Evolutionary conservation across 1,140 invertebrate genomes (phyloP), one percentile per base, ranked within the genome.

Genomic region (Philaenus spumarius): DNA sequence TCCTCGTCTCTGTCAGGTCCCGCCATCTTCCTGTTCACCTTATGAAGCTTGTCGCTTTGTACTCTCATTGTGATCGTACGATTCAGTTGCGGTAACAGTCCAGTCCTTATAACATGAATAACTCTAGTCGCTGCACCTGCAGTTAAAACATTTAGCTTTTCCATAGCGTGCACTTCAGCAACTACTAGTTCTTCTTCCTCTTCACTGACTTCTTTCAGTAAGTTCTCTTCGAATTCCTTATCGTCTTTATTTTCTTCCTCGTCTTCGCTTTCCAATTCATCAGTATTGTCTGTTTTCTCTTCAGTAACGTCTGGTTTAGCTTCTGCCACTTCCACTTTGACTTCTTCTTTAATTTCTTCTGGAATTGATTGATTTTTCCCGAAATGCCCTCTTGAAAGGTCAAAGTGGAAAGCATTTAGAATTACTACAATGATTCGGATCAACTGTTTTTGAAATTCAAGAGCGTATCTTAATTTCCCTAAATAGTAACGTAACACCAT

Each of bases 371-470:
- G 43, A 20, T 57, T n/a, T 20, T 15, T 51, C 37, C 14, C 26
- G 35, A 30, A 30, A 2, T 26, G 62, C 51, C 19, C 20, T n/a
- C 22, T 63, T 56, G 19, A 19, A 24, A 97, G 72, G 78, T 97
- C 89, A 74, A 90, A 98, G 74, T 98, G 94, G 69, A 97, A 98
- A 1, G 86, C 82, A 72, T 97, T 89, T 24, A 98, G 73, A 53
- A 98, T 85, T 1, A 80, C 81, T 0, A 93, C 84, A 15, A 95
- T 75, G 39, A 96, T 80, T 62, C 89, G 83, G 1, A 91, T 84
- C 42, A 86, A 73, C 65, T 92, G 87, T 68, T 90, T 93, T 66
- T 95, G 90, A 73, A 85, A 84, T 14, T 88, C 83, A 0, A 82
- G 63, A 3, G 82, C 80, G 37, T 75, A 75, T 4, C 83, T 78